These are phyloP conservation scores for Hylaeus anthracinus DNA, from an alignment of 1,140 invertebrate species.

Conservation along the genomic window DNA sequence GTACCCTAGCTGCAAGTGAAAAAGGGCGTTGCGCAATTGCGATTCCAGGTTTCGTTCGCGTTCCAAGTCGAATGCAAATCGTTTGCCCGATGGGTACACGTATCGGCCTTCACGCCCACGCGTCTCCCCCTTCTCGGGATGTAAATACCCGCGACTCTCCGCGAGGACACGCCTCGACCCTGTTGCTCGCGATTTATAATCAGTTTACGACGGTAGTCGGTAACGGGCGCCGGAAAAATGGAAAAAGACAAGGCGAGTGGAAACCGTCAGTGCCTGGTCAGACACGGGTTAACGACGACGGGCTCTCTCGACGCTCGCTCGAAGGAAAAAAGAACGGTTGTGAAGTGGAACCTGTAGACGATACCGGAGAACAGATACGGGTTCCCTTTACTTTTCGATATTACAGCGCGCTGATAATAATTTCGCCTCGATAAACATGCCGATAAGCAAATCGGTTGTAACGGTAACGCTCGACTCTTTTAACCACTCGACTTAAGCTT, in stretches of 20 bases:
- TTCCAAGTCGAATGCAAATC: background rate
- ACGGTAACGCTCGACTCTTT: background rate
- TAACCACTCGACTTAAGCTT: too few species aligned
- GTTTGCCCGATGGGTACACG: background rate
- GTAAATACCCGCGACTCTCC: constrained; percentile 12
- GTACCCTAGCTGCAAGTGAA: background rate
- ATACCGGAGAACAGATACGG: background rate
- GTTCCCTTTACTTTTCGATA: too few species aligned
- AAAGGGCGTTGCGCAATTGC: constrained; percentile 12
- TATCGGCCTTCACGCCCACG: constrained; percentile 49
- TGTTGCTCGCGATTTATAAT: constrained; percentile 50
- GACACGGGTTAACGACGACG: background rate
- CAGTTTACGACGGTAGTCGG: constrained; percentile 17
- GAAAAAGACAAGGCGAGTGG: constrained; percentile 34
- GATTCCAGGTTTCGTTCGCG: constrained; percentile 4
- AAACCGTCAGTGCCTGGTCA: constrained; percentile 39
- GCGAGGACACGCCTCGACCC: constrained; percentile 7
- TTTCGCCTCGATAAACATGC: background rate
- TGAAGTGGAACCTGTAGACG: background rate
- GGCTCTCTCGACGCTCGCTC: background rate
- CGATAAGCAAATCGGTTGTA: background rate
- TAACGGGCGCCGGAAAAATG: constrained; percentile 1
- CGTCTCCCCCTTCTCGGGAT: constrained; percentile 11
- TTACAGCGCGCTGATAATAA: background rate
- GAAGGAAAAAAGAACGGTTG: background rate